Conservation (phyloP, 2,113 vertebrate genomes). For the Microcebus murinus region DNA sequence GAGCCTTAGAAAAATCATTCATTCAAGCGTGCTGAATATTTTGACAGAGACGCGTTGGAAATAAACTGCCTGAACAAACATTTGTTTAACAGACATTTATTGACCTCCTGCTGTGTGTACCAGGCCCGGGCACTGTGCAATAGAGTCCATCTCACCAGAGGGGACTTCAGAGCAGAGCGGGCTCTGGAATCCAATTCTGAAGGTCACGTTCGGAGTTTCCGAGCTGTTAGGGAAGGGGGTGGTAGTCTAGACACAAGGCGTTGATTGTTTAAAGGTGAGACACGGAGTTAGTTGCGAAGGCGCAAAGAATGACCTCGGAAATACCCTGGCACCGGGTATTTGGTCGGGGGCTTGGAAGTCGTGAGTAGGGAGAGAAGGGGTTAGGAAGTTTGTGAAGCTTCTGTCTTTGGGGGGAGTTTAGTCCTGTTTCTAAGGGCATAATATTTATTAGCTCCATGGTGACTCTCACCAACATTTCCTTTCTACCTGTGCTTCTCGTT, state of each 20-base stretch:
- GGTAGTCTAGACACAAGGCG: fast-evolving
- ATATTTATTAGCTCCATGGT: not conserved
- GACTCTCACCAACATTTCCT: not conserved
- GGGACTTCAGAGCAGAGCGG: not conserved
- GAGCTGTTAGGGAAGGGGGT: not conserved
- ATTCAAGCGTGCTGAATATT: not conserved
- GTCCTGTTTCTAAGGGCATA: not conserved
- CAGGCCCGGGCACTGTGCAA: not conserved
- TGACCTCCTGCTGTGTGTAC: not conserved
- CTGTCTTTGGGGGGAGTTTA: not conserved
- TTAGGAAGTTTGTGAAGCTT: not conserved
- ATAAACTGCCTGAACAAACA: not conserved
- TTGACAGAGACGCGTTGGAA: not conserved
- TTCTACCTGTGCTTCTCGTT: fast-evolving
- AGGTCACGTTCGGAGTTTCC: no score
- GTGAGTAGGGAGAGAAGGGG: not conserved
- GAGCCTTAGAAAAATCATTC: not conserved
- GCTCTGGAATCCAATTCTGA: not conserved
- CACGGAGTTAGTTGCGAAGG: not conserved
- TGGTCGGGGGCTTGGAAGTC: not conserved
- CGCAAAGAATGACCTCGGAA: not conserved
- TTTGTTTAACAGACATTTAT: not conserved
- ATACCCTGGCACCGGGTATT: not conserved
- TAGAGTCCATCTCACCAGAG: not conserved
- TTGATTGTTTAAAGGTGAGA: not conserved